Base-by-base conservation (phyloP, 2,888 invertebrate genomes). In the Eilema depressum region DNA sequence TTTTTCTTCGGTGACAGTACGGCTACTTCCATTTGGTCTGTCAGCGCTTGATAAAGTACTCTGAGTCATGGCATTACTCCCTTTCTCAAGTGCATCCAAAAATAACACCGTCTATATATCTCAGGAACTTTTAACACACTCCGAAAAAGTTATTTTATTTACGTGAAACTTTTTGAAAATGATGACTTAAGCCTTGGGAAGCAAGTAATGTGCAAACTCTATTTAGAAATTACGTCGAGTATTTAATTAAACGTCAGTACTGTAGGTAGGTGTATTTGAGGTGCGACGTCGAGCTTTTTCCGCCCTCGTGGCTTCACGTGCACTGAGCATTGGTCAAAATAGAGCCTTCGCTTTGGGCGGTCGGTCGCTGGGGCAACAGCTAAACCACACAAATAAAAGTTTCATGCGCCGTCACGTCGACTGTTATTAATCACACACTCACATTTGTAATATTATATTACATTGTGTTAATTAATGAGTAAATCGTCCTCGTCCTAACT, bases 341-440 rank as follows among this genome's bases (percentile, higher is more conserved):
- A 92, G 79, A 91, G 87, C 91, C 92, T 91, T 92, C 90, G 77
- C 84, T 85, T 85, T 77, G 81, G 85, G 77, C 87, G 89, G 94
- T 93, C 87, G 89, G 94, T 93, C 88, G 91, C 93, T 86, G 82
- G 84, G 92, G 94, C 91, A 93, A 95, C 94, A 86, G 79, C 85
- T 92, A 89, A 93, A 92, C 90, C 94, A 87, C 91, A 95, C 95
- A 95, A 94, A 94, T 91, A 85, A 92, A 93, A 90, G 67, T 89
- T 92, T 89, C 88, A 93, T 90, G 87, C 86, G 87, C 83, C 82
- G 81, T 87, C 85, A 84, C 82, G 70, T 80, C 72, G 66, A 66
- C 69, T 70, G 72, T 73, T 80, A 73, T 77, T 79, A 74, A 73
- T 71, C 68, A 72, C 63, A 57, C 28, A 74, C 71, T 26, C 25